Base-by-base conservation (phyloP, 2,888 invertebrate genomes). In the Gisinianus flammeolus region DNA sequence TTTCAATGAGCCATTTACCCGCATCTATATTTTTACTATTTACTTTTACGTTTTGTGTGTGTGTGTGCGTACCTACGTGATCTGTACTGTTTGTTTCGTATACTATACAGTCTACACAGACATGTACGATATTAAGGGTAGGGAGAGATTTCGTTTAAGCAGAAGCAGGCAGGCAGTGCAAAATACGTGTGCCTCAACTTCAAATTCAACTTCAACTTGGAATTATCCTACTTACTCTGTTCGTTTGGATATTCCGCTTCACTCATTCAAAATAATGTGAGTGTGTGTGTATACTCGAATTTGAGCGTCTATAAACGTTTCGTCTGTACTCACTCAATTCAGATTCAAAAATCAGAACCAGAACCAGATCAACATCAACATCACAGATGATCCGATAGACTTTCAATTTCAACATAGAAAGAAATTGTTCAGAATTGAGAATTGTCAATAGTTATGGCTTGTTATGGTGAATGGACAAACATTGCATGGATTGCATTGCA, bases 131-230 rank as follows among this genome's bases (percentile, higher is more conserved):
- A 35, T 12, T 8, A 8, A 35, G 12, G 5, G 12, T 35, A 44
- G 19, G 6, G 12, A 26, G 5, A n/a, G n/a, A n/a, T n/a, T n/a
- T n/a, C n/a, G n/a, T n/a, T n/a, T n/a, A n/a, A n/a, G n/a, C n/a
- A n/a, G n/a, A n/a, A n/a, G n/a, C n/a, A n/a, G n/a, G n/a, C n/a
- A 44, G 28, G 31, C 28, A 28, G 64, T 74, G 74, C 74, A 31
- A 74, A 67, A 67, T 74, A 28, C 66, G 74, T 67, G 74, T 74
- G 74, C 74, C 74, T 54, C 67, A 44, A 44, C 62, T 62, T 12
- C 24, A 62, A 28, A 28, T 12, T 62, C 26, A 26, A 62, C 2
- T 62, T 24, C 62, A 26, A 26, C 26, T 24, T 24, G 2, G 22
- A n/a, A n/a, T 58, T 22, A 44, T 6, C 44, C 44, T 44, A 10